A percentile compares a stretch with the other conserved stretches of the same genome.
Conservation (phyloP, 2,113 vertebrate species). For the Thymallus thymallus region DNA sequence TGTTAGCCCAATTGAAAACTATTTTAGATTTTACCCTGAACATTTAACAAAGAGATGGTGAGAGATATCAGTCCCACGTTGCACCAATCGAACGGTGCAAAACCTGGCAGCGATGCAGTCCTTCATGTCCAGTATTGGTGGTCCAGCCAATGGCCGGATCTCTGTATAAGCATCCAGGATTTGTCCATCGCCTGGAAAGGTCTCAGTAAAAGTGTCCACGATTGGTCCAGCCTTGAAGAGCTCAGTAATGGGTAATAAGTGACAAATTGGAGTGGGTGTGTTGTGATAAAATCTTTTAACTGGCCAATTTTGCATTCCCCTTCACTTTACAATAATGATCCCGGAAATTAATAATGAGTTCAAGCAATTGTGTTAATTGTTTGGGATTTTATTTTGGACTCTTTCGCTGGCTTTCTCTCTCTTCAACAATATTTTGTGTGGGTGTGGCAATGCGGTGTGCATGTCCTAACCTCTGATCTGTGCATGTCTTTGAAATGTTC, state of each 20-base stretch:
- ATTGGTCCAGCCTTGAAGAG: conserved; percentile 67
- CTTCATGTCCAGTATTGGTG: conserved; percentile 79
- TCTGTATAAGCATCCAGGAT: conserved; percentile 43
- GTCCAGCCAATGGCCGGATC: conserved; percentile 53
- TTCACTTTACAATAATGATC: conserved; percentile 47
- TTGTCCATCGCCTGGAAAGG: conserved; percentile 15
- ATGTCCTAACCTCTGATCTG: conserved; percentile 41
- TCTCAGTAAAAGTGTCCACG: conserved; percentile 62
- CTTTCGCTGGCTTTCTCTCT: not conserved
- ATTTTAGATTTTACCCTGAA: conserved; percentile 47
- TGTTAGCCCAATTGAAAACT: too few relatives aligned
- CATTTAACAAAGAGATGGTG: conserved; percentile 78
- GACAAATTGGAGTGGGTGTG: conserved; percentile 86
- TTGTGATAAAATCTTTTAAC: conserved; percentile 76
- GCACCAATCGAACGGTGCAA: conserved; percentile 74
- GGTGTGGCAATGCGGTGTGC: conserved; percentile 40
- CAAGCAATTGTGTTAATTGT: conserved; percentile 78
- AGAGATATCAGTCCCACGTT: conserved; percentile 70
- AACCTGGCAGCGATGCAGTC: conserved; percentile 74
- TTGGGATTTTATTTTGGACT: conserved; percentile 55
- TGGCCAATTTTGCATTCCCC: conserved; percentile 65
- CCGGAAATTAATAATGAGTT: conserved; percentile 34
- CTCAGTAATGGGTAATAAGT: conserved; percentile 88
- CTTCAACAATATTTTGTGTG: conserved; percentile 25
- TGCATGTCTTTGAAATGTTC: conserved; percentile 26